Evolutionary conservation across 2,888 invertebrate species (phyloP).

Genomic region (Thecophora atra): DNA sequence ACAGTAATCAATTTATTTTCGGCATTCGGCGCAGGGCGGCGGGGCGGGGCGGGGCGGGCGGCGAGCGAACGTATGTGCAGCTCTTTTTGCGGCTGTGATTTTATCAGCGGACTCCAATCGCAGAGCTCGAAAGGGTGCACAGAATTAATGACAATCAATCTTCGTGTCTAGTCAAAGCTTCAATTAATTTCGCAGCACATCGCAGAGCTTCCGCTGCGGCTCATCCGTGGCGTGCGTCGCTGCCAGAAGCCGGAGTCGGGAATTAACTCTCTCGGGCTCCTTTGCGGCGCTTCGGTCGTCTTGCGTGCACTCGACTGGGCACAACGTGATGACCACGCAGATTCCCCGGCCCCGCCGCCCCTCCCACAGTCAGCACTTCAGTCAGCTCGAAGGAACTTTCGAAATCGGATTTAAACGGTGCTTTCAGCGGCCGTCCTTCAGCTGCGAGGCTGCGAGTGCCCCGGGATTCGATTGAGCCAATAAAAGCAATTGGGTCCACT

Average conservation of each 20-base stretch:
- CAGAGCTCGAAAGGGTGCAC: conserved; percentile 19
- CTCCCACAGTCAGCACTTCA: conserved; percentile 7
- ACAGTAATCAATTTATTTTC: conserved; percentile 66
- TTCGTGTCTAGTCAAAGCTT: conserved; percentile 48
- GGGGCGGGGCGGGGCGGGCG: too few relatives aligned
- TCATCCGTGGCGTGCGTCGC: background rate
- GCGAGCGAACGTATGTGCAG: background rate
- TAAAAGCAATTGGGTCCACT: conserved; percentile 45
- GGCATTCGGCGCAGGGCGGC: conserved; percentile 56
- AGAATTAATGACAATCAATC: conserved; percentile 46
- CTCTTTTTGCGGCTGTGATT: conserved; percentile 53
- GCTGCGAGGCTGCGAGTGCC: background rate
- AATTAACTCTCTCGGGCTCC: background rate
- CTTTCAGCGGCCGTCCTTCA: background rate
- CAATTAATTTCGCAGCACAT: conserved; percentile 42
- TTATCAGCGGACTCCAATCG: conserved; percentile 44
- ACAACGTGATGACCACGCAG: conserved; percentile 46
- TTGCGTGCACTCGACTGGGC: background rate
- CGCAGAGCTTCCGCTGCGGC: background rate
- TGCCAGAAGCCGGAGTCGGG: background rate
- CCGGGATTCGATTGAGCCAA: conserved; percentile 43
- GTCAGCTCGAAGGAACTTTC: background rate
- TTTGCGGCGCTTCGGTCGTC: background rate
- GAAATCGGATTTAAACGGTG: conserved; percentile 27
- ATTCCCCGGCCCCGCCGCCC: conserved; percentile 17